Evolutionary conservation across 2,797 vertebrate species (phyloP), one percentile per base, ranked within the genome.

Genomic region (Hipposideros larvatus): DNA sequence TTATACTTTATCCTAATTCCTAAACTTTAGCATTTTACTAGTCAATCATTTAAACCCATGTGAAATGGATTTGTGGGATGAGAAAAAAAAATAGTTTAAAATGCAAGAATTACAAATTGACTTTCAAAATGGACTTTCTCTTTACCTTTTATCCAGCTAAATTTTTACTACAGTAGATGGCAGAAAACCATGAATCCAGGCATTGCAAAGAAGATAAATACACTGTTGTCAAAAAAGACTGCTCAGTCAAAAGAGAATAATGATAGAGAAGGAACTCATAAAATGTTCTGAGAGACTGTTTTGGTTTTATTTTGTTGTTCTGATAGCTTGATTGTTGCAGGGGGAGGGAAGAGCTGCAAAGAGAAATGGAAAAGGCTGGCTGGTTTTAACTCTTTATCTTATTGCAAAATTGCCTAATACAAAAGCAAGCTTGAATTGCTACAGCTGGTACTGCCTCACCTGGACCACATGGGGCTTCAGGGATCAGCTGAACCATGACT

Each of bases 191-290:
- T 70, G 74, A 93, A 93, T 93, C 68, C 75, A 70, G 71, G 63
- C 68, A 74, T 74, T 91, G 51, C 94, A 96, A 84, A 91, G 57
- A 97, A 96, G 97, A 97, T 96, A 97, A 97, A 97, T 96, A 87
- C 51, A 59, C 86, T n/a, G 48, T 96, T 96, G 95, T 97, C 94
- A 96, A 91, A 89, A 91, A 95, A 92, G 88, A 96, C 91, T 93
- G 75, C 55, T 95, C 61, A 78, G 94, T 61, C 79, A 66, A 79
- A 96, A 91, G 71, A 96, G 94, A 97, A 97, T 96, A 97, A 97
- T 90, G 89, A 89, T 90, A 96, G 22, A 94, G 91, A 90, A 28
- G 70, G 95, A 95, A 86, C 41, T 97, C 90, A 85, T 97, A 92
- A 97, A 97, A 71, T 97, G 94, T 93, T 92, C 97, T 65, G 93